A percentile compares a stretch with the other conserved stretches of the same genome.
Conservation (phyloP, 2,113 vertebrate genomes). For the Hippocampus abdominalis region DNA sequence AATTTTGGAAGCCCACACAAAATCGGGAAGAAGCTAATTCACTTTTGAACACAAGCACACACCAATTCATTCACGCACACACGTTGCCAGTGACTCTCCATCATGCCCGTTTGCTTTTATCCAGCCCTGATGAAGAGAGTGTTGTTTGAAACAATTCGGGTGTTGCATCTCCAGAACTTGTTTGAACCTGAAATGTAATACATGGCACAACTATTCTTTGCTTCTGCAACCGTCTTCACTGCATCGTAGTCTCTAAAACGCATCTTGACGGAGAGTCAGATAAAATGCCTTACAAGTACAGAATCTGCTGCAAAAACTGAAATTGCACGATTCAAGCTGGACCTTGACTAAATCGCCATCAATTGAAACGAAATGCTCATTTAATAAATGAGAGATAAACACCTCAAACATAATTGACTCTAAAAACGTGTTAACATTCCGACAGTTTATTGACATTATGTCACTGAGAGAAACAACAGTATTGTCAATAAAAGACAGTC, state of each 20-base stretch:
- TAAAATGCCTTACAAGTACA: background rate
- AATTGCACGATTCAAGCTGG: background rate
- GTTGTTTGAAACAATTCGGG: no score
- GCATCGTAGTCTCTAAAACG: background rate
- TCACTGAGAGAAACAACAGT: background rate
- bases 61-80: background rate
- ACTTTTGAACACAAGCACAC: conserved; percentile 17
- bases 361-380: background rate
- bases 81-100: background rate
- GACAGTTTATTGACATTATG: background rate
- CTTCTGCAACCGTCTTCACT: background rate
- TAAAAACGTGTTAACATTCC: background rate
- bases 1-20: conserved; percentile 42
- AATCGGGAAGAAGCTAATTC: conserved; percentile 15
- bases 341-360: background rate
- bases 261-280: background rate
- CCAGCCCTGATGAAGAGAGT: no score
- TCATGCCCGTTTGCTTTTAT: no score
- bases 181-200: no score
- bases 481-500: background rate
- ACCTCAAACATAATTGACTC: background rate
- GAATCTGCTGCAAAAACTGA: background rate
- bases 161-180: no score
- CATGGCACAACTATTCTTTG: no score
- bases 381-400: background rate